These are phyloP conservation scores for Shargacucullia verbasci DNA, from an alignment of 2,888 invertebrate genomes.

Conservation along the genomic window DNA sequence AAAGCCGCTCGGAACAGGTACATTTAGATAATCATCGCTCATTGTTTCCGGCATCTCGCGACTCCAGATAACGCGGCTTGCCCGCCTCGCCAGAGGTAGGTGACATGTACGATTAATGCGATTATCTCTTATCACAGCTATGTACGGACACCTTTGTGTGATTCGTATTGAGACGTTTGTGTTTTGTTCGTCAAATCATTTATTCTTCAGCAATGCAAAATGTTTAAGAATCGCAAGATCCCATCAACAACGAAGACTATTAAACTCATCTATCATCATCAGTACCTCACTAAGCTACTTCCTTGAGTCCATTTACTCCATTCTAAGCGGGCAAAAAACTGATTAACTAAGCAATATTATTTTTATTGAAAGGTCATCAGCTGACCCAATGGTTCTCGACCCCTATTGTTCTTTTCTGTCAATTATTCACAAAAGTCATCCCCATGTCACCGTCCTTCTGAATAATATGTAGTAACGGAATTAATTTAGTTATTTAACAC, in stretches of 20 bases:
- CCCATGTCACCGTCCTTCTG: no score
- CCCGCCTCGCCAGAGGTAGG: slow-evolving; percentile 33
- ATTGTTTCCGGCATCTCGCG: slow-evolving; percentile 75
- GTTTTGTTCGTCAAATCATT: slow-evolving; percentile 18
- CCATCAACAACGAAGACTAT: slow-evolving; percentile 13
- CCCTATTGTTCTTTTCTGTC: not conserved
- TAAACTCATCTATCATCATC: slow-evolving; percentile 25
- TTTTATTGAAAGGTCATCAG: not conserved
- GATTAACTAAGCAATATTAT: not conserved
- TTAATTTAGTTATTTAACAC: no score
- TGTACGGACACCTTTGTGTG: slow-evolving; percentile 46
- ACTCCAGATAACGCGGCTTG: slow-evolving; percentile 50
- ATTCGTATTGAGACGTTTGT: slow-evolving; percentile 39
- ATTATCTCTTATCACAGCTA: slow-evolving; percentile 47
- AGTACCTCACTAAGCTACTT: slow-evolving; percentile 2
- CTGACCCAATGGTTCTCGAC: slow-evolving; percentile 1
- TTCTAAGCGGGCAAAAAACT: not conserved
- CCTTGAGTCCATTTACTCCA: not conserved
- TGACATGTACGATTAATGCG: slow-evolving; percentile 45
- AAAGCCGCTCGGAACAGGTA: slow-evolving; percentile 76
- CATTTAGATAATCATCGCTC: slow-evolving; percentile 85
- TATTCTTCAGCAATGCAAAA: slow-evolving; percentile 9
- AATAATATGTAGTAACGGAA: no score
- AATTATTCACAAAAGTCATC: not conserved
- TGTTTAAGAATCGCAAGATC: slow-evolving; percentile 5